A percentile compares a stretch with the other conserved stretches of the same genome.
These are phyloP conservation scores for Epizoanthus rinbou DNA, from an alignment of 92 coral and sea anemone genomes.

Conservation along the genomic window DNA sequence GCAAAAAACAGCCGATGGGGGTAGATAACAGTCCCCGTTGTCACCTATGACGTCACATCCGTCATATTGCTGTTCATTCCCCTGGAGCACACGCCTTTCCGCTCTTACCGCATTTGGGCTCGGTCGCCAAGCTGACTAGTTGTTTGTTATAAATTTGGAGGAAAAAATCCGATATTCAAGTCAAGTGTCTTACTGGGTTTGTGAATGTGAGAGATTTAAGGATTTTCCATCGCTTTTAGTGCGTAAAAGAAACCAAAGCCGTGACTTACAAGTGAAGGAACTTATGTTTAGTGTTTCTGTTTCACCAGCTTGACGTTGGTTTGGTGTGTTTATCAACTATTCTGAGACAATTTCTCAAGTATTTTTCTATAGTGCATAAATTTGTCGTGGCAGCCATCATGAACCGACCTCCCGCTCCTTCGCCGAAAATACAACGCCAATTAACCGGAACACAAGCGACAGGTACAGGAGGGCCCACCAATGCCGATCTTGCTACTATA, in stretches of 20 bases:
- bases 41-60: background rate
- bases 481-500: slow-evolving; percentile 97
- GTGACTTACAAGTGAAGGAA: background rate
- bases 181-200: background rate
- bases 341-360: slow-evolving; percentile 4
- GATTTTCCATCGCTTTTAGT: slow-evolving; percentile 7
- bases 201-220: background rate
- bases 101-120: slow-evolving; percentile 33
- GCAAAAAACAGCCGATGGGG: too few species aligned
- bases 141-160: background rate
- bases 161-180: slow-evolving; percentile 23
- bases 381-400: slow-evolving; percentile 27
- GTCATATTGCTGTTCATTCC: background rate
- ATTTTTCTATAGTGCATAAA: background rate
- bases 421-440: slow-evolving; percentile 43
- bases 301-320: background rate
- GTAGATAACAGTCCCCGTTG: too few species aligned
- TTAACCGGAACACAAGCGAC: slow-evolving; percentile 33
- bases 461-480: slow-evolving; percentile 84
- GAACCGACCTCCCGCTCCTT: slow-evolving; percentile 41
- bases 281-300: background rate
- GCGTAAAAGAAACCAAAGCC: background rate
- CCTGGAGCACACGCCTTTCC: slow-evolving; percentile 28
- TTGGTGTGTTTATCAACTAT: background rate
- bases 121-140: slow-evolving; percentile 32